These are phyloP conservation scores for Porites evermanni DNA, from an alignment of 92 coral and sea anemone species.

Conservation along the genomic window DNA sequence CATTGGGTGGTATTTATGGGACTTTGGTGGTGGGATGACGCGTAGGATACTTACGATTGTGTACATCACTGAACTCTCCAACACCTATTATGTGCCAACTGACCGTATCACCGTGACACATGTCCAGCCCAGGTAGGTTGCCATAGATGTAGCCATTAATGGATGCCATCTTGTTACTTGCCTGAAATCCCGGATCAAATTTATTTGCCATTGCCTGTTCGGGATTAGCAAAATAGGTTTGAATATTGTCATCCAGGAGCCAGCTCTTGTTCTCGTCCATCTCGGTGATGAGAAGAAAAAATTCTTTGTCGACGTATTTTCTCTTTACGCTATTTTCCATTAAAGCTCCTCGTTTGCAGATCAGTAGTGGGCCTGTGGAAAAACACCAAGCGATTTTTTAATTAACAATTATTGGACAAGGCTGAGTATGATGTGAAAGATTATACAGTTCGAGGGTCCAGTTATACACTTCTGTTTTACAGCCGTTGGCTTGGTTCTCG, in stretches of 20 bases:
- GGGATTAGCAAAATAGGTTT: constrained; percentile 12
- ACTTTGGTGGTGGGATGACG: background rate
- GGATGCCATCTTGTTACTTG: constrained; percentile 74
- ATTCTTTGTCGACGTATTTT: constrained; percentile 67
- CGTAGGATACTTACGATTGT: constrained; percentile 60
- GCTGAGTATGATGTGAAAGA: no score
- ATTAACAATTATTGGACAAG: no score
- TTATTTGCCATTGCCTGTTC: constrained; percentile 41
- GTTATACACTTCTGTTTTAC: no score
- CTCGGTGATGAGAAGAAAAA: constrained; percentile 66
- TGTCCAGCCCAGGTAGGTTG: constrained; percentile 67
- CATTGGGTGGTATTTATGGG: no score
- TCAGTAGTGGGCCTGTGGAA: constrained; percentile 69
- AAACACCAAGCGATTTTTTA: no score
- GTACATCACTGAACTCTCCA: constrained; percentile 77
- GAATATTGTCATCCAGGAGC: constrained; percentile 76
- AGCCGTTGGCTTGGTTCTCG: no score
- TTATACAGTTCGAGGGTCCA: no score
- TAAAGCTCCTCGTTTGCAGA: constrained; percentile 75
- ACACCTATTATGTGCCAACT: constrained; percentile 83
- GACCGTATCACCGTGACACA: constrained; percentile 70
- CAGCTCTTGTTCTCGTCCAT: constrained; percentile 80
- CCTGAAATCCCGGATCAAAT: constrained; percentile 62
- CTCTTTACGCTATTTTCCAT: constrained; percentile 42
- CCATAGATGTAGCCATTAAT: constrained; percentile 82